Evolutionary conservation across 2,888 invertebrate species (phyloP), one percentile per base, ranked within the genome.

Genomic region (Monochamus alternatus): DNA sequence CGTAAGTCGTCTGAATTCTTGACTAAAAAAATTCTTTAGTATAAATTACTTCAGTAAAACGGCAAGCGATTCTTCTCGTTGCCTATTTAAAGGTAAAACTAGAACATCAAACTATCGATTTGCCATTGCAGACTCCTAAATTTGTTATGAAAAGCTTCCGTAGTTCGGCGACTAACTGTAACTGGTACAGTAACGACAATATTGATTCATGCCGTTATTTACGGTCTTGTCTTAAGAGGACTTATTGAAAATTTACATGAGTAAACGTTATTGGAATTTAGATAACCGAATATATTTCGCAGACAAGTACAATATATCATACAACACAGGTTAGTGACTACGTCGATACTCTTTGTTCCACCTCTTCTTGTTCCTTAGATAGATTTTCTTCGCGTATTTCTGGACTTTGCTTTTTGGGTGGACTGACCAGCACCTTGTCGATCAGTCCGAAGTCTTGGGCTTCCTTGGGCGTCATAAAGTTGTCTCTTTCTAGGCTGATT

Each of bases 361-460:
- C 43, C n/a, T 12, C 12, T 1, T 1, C 5, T n/a, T 12, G 3
- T 0, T 31, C 8, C n/a, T 52, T 66, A 44, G 52, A 1, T 12
- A 8, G n/a, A 55, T 1, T 1, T 1, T 66, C 31, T 1, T 66
- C 31, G 47, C 9, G 38, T 12, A 10, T 4, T 5, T 65, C 59
- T 5, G 8, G 5, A 5, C 31, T 30, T 10, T 30, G 7, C 58
- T 43, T 66, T 52, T 83, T 82, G 3, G 82, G 80, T 9, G 85
- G 83, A 73, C 78, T 83, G 4, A 77, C 76, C 58, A 98, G 89
- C 66, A 98, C 95, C 88, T 94, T 94, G 88, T 99, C 99, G 85
- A 99, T 96, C 47, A 99, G 87, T 43, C 99, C 99, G 90, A 97
- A 96, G n/a, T 91, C 89, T 87, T 95, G 95, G 0, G 98, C 98